These are phyloP conservation scores for Heliopora coerulea DNA, from an alignment of 92 coral and sea anemone species.

Conservation along the genomic window DNA sequence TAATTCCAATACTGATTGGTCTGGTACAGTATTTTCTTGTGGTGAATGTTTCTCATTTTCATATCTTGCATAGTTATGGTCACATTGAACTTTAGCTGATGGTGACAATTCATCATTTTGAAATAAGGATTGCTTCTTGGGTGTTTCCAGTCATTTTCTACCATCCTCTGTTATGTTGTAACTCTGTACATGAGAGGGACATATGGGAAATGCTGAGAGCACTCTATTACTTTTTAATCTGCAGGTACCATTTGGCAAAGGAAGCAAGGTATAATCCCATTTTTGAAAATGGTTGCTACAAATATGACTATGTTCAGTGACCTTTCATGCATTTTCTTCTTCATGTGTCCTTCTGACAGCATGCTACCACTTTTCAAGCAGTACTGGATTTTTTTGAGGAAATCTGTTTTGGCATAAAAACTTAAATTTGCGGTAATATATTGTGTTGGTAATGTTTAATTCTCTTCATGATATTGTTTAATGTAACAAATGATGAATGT, in stretches of 20 bases:
- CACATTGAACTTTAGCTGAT: no score
- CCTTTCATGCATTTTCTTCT: not conserved
- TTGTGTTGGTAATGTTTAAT: no score
- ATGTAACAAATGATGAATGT: no score
- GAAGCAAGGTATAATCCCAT: not conserved
- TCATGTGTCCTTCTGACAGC: not conserved
- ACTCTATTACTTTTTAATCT: slow-evolving; percentile 9
- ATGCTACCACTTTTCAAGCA: slow-evolving; percentile 18
- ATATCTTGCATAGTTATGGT: no score
- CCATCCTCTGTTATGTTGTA: not conserved
- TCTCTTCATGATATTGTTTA: no score
- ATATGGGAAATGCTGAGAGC: not conserved
- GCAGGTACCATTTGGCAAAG: not conserved
- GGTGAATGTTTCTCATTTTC: not conserved
- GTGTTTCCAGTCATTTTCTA: not conserved
- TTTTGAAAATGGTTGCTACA: slow-evolving; percentile 25
- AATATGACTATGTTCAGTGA: not conserved
- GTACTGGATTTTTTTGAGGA: not conserved
- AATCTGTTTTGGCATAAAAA: not conserved
- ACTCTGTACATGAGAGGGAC: no score
- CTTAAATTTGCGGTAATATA: no score
- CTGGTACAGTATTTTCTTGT: no score
- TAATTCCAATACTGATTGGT: not conserved
- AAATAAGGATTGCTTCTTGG: not conserved
- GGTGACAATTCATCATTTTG: no score